phyloP scores from a whole-genome alignment of 2,888 invertebrate species.

The Lasioglossum figueresi region DNA sequence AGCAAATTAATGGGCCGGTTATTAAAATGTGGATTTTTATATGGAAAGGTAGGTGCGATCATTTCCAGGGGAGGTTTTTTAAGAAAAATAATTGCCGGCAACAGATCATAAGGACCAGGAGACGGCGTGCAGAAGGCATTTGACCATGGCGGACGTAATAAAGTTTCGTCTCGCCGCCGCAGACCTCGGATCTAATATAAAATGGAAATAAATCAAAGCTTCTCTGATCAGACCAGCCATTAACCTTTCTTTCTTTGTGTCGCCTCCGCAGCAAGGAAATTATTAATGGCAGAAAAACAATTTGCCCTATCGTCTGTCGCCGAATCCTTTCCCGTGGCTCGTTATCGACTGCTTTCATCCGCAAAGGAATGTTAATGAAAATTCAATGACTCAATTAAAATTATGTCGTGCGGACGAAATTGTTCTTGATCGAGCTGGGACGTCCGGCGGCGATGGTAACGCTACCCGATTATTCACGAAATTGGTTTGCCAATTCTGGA shows the following conservation, averaged over 20 bases:
- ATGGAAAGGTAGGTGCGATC: constrained; percentile 30
- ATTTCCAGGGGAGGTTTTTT: constrained; percentile 42
- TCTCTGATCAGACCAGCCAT: constrained; percentile 44
- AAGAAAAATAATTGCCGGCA: constrained; percentile 67
- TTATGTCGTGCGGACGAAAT: background rate
- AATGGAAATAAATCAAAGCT: constrained; percentile 63
- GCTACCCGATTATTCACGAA: no score
- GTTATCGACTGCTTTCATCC: background rate
- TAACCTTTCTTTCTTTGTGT: constrained; percentile 50
- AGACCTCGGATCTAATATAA: constrained; percentile 58
- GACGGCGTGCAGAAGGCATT: constrained; percentile 55
- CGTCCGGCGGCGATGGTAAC: background rate
- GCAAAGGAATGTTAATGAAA: background rate
- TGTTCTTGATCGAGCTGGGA: background rate
- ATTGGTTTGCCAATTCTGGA: no score
- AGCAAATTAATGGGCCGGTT: background rate
- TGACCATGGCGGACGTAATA: constrained; percentile 60
- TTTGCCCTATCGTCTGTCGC: constrained; percentile 15
- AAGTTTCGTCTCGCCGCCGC: constrained; percentile 57
- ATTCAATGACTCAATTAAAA: background rate
- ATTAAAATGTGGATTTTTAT: background rate
- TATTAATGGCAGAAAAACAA: constrained; percentile 34
- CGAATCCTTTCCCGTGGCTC: background rate
- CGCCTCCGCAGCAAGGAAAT: constrained; percentile 15
- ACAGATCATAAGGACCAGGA: constrained; percentile 64